A percentile compares a stretch with the other conserved stretches of the same genome.
Conservation (phyloP, 2,797 vertebrate genomes). For the Okamejei kenojei region DNA sequence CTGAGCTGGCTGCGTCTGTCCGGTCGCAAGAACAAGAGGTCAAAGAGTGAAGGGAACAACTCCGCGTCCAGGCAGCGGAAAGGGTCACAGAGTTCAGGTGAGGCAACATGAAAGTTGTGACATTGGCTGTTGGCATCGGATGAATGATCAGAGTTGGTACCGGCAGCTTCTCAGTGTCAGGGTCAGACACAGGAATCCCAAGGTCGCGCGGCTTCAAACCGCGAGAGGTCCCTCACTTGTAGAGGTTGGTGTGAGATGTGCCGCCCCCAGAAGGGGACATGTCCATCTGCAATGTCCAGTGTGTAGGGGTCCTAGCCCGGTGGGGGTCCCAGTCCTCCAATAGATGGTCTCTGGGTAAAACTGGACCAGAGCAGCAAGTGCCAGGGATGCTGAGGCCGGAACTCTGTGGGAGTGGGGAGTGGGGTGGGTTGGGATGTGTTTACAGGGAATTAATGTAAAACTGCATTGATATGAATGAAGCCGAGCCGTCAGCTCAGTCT, state of each 20-base stretch:
- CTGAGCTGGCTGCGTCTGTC: neutral
- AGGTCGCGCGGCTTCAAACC: neutral
- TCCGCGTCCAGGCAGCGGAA: neutral
- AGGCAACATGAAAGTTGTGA: neutral
- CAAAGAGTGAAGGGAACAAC: neutral
- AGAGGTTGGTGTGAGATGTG: neutral
- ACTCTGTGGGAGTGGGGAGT: neutral
- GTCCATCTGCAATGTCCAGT: no score
- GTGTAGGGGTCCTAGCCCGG: neutral
- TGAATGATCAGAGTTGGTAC: neutral
- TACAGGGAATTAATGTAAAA: neutral
- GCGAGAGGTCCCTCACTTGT: no score
- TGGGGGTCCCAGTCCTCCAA: no score
- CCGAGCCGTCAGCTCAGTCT: neutral
- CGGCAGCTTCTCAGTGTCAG: neutral
- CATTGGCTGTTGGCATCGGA: neutral
- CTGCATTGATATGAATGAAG: neutral
- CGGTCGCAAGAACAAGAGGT: slow-evolving; percentile 19
- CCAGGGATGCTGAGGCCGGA: no score
- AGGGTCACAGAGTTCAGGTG: neutral
- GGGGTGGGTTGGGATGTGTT: neutral
- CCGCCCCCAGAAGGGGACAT: no score
- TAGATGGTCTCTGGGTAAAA: neutral
- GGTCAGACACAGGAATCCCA: neutral
- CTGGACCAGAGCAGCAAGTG: neutral